Percentiles rank a stretch among this genome's conserved stretches.
Conservation (phyloP, 2,113 vertebrate species). For the Gobio gobio region DNA sequence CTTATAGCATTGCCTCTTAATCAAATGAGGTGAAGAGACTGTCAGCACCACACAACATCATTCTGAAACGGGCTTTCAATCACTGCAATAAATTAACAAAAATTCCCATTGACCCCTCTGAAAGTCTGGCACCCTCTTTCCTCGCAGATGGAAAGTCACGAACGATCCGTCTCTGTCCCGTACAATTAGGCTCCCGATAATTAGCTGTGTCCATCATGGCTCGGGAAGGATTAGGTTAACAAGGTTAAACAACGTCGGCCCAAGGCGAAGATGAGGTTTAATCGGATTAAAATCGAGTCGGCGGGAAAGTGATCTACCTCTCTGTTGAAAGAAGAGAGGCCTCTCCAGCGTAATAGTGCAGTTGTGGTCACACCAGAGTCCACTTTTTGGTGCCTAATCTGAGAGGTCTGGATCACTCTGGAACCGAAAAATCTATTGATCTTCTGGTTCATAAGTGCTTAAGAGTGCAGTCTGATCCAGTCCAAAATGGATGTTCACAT, state of each 20-base stretch:
- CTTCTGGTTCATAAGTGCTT: slow-evolving; percentile 32
- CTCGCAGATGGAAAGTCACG: slow-evolving; percentile 55
- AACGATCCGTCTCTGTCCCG: slow-evolving; percentile 62
- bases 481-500: slow-evolving; percentile 15
- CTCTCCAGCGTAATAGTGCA: slow-evolving; percentile 67
- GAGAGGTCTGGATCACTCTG: slow-evolving; percentile 62
- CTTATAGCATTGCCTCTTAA: slow-evolving; percentile 58
- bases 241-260: slow-evolving; percentile 74
- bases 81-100: slow-evolving; percentile 57
- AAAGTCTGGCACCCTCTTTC: slow-evolving; percentile 51
- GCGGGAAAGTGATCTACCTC: slow-evolving; percentile 76
- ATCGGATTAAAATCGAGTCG: slow-evolving; percentile 79
- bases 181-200: slow-evolving; percentile 69
- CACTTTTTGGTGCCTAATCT: slow-evolving; percentile 69
- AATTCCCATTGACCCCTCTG: slow-evolving; percentile 48
- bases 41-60: slow-evolving; percentile 59
- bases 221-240: slow-evolving; percentile 72
- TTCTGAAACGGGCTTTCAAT: slow-evolving; percentile 58
- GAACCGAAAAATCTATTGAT: slow-evolving; percentile 72
- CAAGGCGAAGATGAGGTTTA: slow-evolving; percentile 72
- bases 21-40: slow-evolving; percentile 56
- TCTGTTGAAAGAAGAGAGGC: slow-evolving; percentile 75
- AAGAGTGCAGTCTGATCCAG: slow-evolving; percentile 28
- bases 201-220: slow-evolving; percentile 70
- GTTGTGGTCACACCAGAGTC: slow-evolving; percentile 73